Conservation (phyloP, 2,888 invertebrate genomes). For the Pterobdella sp. region DNA sequence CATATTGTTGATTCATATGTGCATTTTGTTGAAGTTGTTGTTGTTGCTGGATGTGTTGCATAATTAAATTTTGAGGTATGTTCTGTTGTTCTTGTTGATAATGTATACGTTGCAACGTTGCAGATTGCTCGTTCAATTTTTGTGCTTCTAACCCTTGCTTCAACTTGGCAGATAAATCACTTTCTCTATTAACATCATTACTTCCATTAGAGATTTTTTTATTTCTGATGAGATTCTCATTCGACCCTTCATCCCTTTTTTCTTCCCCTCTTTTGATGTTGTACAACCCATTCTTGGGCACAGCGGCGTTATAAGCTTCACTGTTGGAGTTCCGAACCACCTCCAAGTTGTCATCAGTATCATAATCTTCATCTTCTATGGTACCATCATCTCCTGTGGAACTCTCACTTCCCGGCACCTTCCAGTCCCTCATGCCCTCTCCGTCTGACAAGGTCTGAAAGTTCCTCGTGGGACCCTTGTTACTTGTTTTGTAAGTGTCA, state of each 20-base stretch:
- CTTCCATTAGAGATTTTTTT: too few relatives aligned
- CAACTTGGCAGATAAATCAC: too few relatives aligned
- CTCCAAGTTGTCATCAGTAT: background rate
- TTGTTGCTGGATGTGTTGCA: background rate
- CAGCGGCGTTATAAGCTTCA: background rate
- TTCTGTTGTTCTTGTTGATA: slow-evolving; percentile 15
- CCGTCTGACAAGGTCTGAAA: background rate
- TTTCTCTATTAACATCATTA: too few relatives aligned
- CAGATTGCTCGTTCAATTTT: too few relatives aligned
- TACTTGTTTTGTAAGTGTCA: background rate
- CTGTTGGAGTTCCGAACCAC: background rate
- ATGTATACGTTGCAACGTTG: background rate
- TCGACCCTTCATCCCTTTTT: background rate
- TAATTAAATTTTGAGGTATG: background rate
- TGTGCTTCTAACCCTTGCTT: too few relatives aligned
- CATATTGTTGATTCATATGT: background rate
- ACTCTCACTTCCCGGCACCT: slow-evolving; percentile 29
- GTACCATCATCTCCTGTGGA: slow-evolving; percentile 26
- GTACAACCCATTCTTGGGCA: background rate
- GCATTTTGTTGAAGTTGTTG: slow-evolving; percentile 20
- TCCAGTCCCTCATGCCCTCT: slow-evolving; percentile 16
- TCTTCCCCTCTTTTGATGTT: background rate
- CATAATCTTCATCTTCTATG: slow-evolving; percentile 12
- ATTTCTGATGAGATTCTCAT: background rate
- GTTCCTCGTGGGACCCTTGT: background rate